These are phyloP conservation scores for Mormyrus lacerda DNA, from an alignment of 2,113 vertebrate species.

Conservation along the genomic window DNA sequence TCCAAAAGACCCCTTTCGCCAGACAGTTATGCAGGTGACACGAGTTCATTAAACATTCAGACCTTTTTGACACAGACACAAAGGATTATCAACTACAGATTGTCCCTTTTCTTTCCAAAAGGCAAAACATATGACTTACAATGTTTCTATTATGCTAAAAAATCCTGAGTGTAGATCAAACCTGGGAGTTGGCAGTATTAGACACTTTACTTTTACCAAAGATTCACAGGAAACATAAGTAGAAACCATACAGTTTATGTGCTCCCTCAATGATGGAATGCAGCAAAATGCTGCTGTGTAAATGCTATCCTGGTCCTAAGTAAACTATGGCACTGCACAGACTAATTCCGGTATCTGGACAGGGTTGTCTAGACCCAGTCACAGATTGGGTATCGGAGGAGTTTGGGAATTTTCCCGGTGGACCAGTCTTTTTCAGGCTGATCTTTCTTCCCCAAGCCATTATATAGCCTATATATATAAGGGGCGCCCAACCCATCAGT, in stretches of 20 bases:
- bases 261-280: not conserved
- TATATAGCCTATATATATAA: too few relatives aligned
- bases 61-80: not conserved
- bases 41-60: not conserved
- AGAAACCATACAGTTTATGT: not conserved
- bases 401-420: not conserved
- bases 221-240: not conserved
- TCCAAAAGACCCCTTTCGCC: not conserved
- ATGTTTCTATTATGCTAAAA: not conserved
- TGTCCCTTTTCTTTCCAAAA: not conserved
- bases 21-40: not conserved
- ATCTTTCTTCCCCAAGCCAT: too few relatives aligned
- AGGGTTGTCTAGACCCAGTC: not conserved
- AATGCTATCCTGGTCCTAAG: not conserved
- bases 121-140: not conserved
- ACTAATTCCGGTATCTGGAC: not conserved
- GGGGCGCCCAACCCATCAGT: too few relatives aligned
- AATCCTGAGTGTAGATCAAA: not conserved
- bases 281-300: not conserved
- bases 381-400: not conserved
- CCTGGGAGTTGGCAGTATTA: not conserved
- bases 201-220: not conserved
- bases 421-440: too few relatives aligned
- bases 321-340: not conserved
- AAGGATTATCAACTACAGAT: not conserved